phyloP scores from a whole-genome alignment of 2,888 invertebrate species.

The Macroteleia sp. region DNA sequence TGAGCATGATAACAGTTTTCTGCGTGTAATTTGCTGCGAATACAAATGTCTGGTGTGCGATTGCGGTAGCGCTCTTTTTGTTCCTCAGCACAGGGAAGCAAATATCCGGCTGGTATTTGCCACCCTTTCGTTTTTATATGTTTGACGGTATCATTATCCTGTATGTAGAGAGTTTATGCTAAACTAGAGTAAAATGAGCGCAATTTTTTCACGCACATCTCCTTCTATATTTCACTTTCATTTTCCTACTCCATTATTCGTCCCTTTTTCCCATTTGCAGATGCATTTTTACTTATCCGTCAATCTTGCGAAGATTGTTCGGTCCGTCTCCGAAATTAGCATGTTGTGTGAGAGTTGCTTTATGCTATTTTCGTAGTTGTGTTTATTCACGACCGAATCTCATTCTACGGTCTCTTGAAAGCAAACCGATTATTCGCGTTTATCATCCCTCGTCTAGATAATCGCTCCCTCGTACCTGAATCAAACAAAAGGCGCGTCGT shows the following conservation, averaged over 20 bases:
- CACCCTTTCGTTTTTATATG: slow-evolving; percentile 44
- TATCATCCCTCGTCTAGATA: slow-evolving; percentile 17
- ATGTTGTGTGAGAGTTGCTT: too few species aligned
- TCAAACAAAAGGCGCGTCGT: slow-evolving; percentile 41
- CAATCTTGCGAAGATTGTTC: slow-evolving; percentile 16
- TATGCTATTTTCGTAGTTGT: too few species aligned
- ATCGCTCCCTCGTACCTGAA: slow-evolving; percentile 9
- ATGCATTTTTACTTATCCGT: slow-evolving; percentile 8
- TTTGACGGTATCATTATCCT: slow-evolving; percentile 39
- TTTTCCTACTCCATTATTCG: background rate
- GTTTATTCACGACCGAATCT: too few species aligned
- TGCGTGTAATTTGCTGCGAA: slow-evolving; percentile 31
- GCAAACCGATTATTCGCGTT: slow-evolving; percentile 35
- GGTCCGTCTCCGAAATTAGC: slow-evolving; percentile 4
- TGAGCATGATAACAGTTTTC: slow-evolving; percentile 22
- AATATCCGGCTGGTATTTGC: slow-evolving; percentile 36
- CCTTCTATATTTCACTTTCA: slow-evolving; percentile 20
- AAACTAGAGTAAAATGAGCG: slow-evolving; percentile 51
- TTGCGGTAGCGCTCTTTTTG: slow-evolving; percentile 55
- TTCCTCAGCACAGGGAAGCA: slow-evolving; percentile 18
- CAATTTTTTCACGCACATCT: slow-evolving; percentile 59
- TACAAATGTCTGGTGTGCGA: slow-evolving; percentile 70
- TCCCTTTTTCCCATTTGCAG: background rate
- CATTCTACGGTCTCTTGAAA: slow-evolving; percentile 22
- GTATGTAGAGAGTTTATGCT: slow-evolving; percentile 65